Evolutionary conservation across 2,888 invertebrate species (phyloP), one percentile per base, ranked within the genome.

Genomic region (Odiellus spinosus): DNA sequence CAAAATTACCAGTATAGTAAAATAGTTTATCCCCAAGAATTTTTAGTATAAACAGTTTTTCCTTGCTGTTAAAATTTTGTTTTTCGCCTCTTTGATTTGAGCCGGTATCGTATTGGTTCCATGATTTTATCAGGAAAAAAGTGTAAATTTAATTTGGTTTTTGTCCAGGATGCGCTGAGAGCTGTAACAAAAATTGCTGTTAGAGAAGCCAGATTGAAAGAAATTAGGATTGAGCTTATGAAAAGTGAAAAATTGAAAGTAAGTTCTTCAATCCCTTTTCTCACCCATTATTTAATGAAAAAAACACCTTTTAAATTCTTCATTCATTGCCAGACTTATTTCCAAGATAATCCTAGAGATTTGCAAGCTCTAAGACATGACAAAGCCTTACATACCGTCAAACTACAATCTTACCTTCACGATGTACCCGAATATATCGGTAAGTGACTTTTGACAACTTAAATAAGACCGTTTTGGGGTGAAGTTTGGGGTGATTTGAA

Each of bases 161-260:
- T n/a, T n/a, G n/a, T 45, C 6, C 52, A 67, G 66, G 96, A 98
- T 71, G 96, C 91, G 3, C 84, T 93, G 82, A 77, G 83, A 59
- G 84, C 91, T 1, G 87, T 93, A 8, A 96, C 96, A 0, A 77
- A 82, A 59, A 81, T 88, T 50, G 91, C 93, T 0, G 82, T 99
- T 2, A 73, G 88, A 41, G 93, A 96, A 66, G 93, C 95, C 0
- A 72, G 96, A 18, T 71, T 96, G 42, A 88, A 86, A 63, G 98
- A 98, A 73, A 96, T 98, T 58, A 86, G 86, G 65, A 76, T 76
- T 49, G 96, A 98, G 70, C 78, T 96, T 48, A 73, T 95, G 52
- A 88, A 85, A 64, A 90, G 88, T 53, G 77, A 85, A 63, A 90
- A 87, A 65, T 67, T 95, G 18, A 90, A 88, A 60, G 38, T 38